Percentiles rank a stretch among this genome's conserved stretches.
Conservation (phyloP, 2,888 invertebrate genomes). For the Trachelus tabidus region DNA sequence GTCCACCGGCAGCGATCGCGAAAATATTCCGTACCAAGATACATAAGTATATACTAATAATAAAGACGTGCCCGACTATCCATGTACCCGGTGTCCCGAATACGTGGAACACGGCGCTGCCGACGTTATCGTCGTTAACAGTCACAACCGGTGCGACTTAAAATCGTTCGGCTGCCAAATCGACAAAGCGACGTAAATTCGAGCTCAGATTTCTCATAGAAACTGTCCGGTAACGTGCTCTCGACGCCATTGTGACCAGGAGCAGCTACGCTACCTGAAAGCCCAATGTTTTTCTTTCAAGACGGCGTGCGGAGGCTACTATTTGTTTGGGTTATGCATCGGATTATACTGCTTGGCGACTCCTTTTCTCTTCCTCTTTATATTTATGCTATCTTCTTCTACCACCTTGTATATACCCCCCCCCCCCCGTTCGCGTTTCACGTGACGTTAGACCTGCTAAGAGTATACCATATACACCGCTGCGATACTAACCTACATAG, state of each 20-base stretch:
- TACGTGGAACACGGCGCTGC: no score
- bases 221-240: no score
- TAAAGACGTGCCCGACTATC: neutral
- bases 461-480: slow-evolving; percentile 26
- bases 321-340: neutral
- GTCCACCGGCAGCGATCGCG: neutral
- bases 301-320: no score
- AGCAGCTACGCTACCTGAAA: no score
- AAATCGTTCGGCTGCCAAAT: neutral
- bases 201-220: neutral
- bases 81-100: neutral
- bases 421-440: neutral
- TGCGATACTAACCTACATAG: slow-evolving; percentile 57
- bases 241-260: no score
- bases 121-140: slow-evolving; percentile 23
- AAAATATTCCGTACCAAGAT: slow-evolving; percentile 3
- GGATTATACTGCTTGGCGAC: neutral
- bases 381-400: neutral
- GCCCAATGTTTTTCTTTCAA: no score
- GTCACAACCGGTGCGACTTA: neutral
- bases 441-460: neutral
- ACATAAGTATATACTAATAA: slow-evolving; percentile 10
- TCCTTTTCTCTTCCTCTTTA: neutral
- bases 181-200: neutral
- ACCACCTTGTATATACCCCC: neutral